A percentile compares a stretch with the other conserved stretches of the same genome.
Conservation (phyloP, 2,797 vertebrate species). For the Lacerta agilis region DNA sequence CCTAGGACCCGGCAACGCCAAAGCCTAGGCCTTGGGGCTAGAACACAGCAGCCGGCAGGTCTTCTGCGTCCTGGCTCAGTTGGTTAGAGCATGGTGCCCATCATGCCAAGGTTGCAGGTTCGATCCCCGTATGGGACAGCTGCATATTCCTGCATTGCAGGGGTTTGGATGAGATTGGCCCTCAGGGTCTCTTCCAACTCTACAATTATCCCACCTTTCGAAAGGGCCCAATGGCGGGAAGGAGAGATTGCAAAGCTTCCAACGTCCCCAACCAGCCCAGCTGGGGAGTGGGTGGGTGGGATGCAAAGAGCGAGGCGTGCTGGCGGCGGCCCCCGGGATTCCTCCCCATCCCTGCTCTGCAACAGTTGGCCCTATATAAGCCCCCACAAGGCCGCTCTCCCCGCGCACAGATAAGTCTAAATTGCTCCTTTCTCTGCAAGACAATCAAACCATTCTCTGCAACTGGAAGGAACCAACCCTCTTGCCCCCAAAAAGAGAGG, state of each 20-base stretch:
- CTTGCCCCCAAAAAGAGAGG: constrained; percentile 2
- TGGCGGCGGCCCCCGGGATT: too few species aligned
- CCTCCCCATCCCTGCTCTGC: too few species aligned
- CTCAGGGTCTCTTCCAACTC: too few species aligned
- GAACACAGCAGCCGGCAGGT: too few species aligned
- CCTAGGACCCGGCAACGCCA: too few species aligned
- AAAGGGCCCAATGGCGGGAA: not conserved
- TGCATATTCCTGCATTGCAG: not conserved
- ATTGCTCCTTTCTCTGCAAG: constrained; percentile 50
- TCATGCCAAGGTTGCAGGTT: too few species aligned
- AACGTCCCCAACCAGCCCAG: not conserved
- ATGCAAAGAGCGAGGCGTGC: not conserved
- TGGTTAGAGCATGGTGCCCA: too few species aligned
- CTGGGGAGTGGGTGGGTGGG: not conserved
- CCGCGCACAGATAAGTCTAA: not conserved
- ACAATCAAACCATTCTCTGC: constrained; percentile 71
- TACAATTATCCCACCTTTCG: not conserved
- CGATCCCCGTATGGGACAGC: too few species aligned
- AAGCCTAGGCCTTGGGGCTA: not conserved
- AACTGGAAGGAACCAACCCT: constrained; percentile 68
- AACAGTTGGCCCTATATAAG: not conserved
- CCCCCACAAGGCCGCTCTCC: not conserved
- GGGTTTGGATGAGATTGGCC: too few species aligned
- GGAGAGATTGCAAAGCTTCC: not conserved
- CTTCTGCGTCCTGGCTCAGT: not conserved